Evolutionary conservation across 2,113 vertebrate species (phyloP).

Genomic region (Sorex araneus): DNA sequence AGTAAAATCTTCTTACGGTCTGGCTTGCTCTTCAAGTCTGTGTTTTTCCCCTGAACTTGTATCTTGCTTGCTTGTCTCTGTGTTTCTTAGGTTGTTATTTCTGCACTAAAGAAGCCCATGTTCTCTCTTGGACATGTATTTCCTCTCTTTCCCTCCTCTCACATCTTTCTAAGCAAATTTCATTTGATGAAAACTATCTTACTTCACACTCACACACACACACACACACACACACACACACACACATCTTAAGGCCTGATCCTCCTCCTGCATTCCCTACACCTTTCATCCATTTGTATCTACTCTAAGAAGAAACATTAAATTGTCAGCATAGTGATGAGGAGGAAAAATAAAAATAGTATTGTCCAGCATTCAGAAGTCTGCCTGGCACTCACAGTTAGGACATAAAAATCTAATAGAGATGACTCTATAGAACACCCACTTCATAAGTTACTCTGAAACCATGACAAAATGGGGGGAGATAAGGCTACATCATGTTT

Average conservation of each 20-base stretch:
- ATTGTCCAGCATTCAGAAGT: slow-evolving; percentile 7
- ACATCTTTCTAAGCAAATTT: too few species aligned
- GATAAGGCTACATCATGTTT: slow-evolving; percentile 15
- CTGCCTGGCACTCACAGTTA: background rate
- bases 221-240: too few species aligned
- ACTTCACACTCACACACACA: too few species aligned
- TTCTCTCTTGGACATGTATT: too few species aligned
- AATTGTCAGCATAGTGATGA: background rate
- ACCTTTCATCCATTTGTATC: background rate
- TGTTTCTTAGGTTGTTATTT: too few species aligned
- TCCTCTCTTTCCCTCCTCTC: too few species aligned
- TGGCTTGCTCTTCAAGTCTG: background rate
- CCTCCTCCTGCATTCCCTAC: background rate
- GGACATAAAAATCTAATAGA: background rate
- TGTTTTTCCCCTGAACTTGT: too few species aligned
- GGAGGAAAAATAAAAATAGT: background rate
- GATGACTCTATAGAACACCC: background rate
- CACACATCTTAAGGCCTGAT: background rate
- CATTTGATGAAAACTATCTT: too few species aligned
- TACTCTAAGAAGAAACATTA: slow-evolving; percentile 12
- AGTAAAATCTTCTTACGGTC: background rate
- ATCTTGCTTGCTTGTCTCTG: too few species aligned
- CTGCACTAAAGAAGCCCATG: too few species aligned
- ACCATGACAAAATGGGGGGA: background rate
- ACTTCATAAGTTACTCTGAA: background rate